Evolutionary conservation across 1,140 invertebrate species (phyloP).

Genomic region (Drosophila sp.): DNA sequence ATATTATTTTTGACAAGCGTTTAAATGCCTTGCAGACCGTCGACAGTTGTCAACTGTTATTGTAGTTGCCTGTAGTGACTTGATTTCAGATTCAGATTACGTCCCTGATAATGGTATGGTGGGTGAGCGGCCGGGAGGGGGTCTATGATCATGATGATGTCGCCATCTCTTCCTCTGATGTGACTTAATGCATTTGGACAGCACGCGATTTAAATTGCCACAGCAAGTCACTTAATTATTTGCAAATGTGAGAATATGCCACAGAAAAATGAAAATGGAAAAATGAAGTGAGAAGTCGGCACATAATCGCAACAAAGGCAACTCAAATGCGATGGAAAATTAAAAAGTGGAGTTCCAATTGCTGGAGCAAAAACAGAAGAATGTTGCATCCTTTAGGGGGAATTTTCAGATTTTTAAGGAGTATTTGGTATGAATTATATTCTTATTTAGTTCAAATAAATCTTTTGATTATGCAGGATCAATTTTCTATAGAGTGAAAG

Average conservation of each 20-base stretch:
- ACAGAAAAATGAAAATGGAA: neutral
- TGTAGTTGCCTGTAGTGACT: conserved; percentile 46
- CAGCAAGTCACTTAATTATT: conserved; percentile 69
- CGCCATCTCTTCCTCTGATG: conserved; percentile 55
- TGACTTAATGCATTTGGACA: conserved; percentile 72
- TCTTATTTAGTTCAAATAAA: too few species aligned
- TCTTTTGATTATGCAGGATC: too few species aligned
- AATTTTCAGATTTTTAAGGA: too few species aligned
- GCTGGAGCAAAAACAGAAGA: too few species aligned
- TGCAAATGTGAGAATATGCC: conserved; percentile 67
- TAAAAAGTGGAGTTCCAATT: too few species aligned
- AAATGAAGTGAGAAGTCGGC: neutral
- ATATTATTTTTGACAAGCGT: conserved; percentile 76
- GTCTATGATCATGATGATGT: conserved; percentile 20
- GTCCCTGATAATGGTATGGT: conserved; percentile 54
- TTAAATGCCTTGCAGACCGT: conserved; percentile 70
- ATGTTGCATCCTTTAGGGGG: too few species aligned
- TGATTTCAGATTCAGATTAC: conserved; percentile 70
- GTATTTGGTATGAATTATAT: too few species aligned
- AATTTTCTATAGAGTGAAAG: too few species aligned
- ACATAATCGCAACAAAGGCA: too few species aligned
- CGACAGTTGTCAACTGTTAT: conserved; percentile 79
- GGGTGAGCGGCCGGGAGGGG: neutral
- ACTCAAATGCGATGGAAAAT: too few species aligned
- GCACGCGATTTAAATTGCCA: conserved; percentile 61